A percentile compares a stretch with the other conserved stretches of the same genome.
Evolutionary conservation across 2,888 invertebrate species (phyloP).

Genomic region (Embidobia sp.): DNA sequence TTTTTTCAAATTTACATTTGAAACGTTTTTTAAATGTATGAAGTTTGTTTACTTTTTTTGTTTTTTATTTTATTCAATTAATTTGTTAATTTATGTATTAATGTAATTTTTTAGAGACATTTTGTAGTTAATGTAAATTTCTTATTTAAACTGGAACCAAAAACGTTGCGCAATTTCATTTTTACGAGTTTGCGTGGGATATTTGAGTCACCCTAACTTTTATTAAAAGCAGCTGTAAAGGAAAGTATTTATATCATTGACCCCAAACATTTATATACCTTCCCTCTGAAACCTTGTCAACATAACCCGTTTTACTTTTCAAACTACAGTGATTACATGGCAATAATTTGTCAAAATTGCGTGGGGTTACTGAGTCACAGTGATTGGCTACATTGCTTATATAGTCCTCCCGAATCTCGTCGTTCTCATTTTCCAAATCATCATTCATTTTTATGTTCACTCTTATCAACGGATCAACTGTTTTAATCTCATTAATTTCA

Average conservation of each 20-base stretch:
- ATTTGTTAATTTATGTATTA: no score
- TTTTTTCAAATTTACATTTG: no score
- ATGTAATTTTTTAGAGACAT: no score
- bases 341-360: conserved; percentile 20
- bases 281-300: conserved; percentile 19
- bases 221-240: neutral
- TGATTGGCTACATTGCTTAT: conserved; percentile 5
- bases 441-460: conserved; percentile 3
- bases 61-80: no score
- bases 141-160: no score
- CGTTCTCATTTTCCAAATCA: neutral
- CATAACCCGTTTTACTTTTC: conserved; percentile 24
- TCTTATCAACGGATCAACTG: neutral
- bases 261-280: conserved; percentile 12
- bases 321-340: conserved; percentile 1
- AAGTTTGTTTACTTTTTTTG: no score
- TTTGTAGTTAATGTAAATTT: no score
- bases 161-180: neutral
- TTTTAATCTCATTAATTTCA: neutral
- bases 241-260: conserved; percentile 25
- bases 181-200: conserved; percentile 12
- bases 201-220: conserved; percentile 17
- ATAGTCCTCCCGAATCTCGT: neutral
- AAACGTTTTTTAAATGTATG: no score
- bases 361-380: conserved; percentile 3